A percentile compares a stretch with the other conserved stretches of the same genome.
Evolutionary conservation across 2,113 vertebrate genomes (phyloP).

Genomic region (Crocuta crocuta): DNA sequence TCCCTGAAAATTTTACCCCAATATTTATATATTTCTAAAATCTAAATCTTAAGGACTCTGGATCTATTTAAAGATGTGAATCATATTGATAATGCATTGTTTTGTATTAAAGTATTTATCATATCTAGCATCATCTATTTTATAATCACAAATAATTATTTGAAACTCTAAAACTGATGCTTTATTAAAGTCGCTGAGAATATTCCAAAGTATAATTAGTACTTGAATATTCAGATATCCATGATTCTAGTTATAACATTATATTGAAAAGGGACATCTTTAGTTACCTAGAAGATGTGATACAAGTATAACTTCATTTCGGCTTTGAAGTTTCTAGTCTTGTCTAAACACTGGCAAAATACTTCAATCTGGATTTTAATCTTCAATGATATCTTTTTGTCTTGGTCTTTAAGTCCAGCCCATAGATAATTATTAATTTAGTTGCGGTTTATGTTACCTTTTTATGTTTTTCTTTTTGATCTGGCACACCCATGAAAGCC

Average conservation of each 20-base stretch:
- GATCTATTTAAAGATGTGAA: neutral
- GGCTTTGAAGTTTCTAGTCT: conserved; percentile 67
- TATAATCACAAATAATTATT: neutral
- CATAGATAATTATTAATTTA: conserved; percentile 66
- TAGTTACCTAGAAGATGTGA: neutral
- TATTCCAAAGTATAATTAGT: neutral
- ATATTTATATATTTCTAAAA: neutral
- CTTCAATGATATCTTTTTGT: conserved; percentile 56
- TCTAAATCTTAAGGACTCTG: neutral
- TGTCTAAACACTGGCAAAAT: conserved; percentile 59
- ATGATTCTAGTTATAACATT: neutral
- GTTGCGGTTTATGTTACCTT: conserved; percentile 47
- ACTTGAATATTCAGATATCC: neutral
- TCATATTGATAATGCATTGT: neutral
- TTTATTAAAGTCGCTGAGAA: neutral
- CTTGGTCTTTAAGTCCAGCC: conserved; percentile 24
- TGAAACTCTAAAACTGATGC: neutral
- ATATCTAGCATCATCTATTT: neutral
- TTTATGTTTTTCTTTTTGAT: conserved; percentile 72
- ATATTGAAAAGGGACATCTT: neutral
- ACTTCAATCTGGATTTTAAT: conserved; percentile 58
- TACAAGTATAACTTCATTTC: conserved; percentile 2
- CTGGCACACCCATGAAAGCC: conserved; percentile 59
- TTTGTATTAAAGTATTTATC: conserved; percentile 27
- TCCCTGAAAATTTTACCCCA: neutral